Percentiles rank a stretch among this genome's conserved stretches.
phyloP scores from a whole-genome alignment of 1,140 invertebrate species.

The Drosophila hydei region DNA sequence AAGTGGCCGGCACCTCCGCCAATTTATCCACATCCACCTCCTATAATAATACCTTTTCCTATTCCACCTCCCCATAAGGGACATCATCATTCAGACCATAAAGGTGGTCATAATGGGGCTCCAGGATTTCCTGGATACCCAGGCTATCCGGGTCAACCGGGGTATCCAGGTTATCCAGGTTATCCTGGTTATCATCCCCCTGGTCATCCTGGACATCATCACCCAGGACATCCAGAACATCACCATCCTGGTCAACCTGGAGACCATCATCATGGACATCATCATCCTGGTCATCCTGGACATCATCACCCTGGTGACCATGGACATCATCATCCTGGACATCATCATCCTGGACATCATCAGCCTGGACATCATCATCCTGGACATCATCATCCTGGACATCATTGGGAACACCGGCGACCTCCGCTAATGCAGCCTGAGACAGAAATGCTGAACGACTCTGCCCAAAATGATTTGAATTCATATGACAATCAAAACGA shows the following conservation, averaged over 20 bases:
- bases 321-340: conserved; percentile 1
- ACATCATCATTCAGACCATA: conserved; percentile 8
- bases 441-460: neutral
- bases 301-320: neutral
- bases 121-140: conserved; percentile 87
- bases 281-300: neutral
- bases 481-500: conserved; percentile 10
- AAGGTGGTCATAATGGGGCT: conserved; percentile 53
- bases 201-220: conserved; percentile 2
- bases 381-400: neutral
- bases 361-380: neutral
- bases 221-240: neutral
- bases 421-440: neutral
- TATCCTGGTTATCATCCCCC: conserved; percentile 81
- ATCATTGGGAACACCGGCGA: conserved; percentile 1
- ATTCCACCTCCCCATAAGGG: conserved; percentile 24
- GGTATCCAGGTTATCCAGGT: conserved; percentile 86
- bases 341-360: neutral
- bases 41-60: conserved; percentile 35
- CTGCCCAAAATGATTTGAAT: neutral
- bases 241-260: neutral
- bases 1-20: conserved; percentile 23
- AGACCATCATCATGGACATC: neutral
- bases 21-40: conserved; percentile 24
- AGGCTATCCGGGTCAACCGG: conserved; percentile 85